Evolutionary conservation across 2,888 invertebrate genomes (phyloP), one percentile per base, ranked within the genome.

Genomic region (Tenthredo scrophulariae): DNA sequence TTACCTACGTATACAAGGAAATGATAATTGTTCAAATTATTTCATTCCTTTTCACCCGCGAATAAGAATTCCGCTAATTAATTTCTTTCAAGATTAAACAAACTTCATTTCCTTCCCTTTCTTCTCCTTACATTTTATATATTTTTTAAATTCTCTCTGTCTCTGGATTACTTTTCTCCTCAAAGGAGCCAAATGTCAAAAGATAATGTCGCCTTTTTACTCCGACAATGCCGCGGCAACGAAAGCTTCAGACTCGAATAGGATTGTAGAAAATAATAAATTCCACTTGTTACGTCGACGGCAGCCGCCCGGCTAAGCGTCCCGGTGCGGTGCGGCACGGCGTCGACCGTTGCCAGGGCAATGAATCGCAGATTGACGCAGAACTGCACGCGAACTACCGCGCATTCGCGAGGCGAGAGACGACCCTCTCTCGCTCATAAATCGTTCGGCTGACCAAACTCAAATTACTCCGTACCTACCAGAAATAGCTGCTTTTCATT

Each of bases 351-450:
- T 91, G 91, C 90, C 89, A 90, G 90, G 91, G 90, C 90, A 91
- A 91, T 91, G 91, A 91, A 91, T 91, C 89, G 90, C 90, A 89
- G 90, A 91, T 90, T 90, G 91, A 91, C 90, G 91, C 90, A 89
- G 89, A 83, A 67, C 65, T 83, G 26, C 67, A 83, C 43, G 82
- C 40, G 7, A 83, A 67, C 40, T 15, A 37, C 26, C 82, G 82
- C 67, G 82, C 67, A 83, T 82, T 62, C 40, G 26, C 77, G 37
- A 62, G 43, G 67, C 33, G 67, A 67, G 67, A 18, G 67, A 18
- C 22, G 18, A 40, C 72, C 43, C 40, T 74, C 72, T 22, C 72
- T 74, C 22, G 40, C 43, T 43, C 80, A 58, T 65, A 62, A 80
- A 80, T 80, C 80, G 80, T 80, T 62, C 80, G 80, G 65, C 58